phyloP scores from a whole-genome alignment of 1,140 invertebrate genomes.

The Xylocopa sonorina region DNA sequence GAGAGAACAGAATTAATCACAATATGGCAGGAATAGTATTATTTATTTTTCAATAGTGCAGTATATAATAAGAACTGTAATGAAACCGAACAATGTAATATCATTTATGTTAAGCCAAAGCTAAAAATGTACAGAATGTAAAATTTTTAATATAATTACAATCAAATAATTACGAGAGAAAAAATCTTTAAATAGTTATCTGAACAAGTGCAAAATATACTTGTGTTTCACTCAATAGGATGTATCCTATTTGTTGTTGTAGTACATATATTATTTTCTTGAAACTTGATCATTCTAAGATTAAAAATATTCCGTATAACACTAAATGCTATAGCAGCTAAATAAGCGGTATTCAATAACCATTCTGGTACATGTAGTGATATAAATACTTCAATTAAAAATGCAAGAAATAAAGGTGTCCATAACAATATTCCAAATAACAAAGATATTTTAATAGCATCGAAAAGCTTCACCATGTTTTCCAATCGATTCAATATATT shows the following conservation, averaged over 20 bases:
- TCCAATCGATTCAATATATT: not conserved
- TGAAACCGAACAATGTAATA: not conserved
- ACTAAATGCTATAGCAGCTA: conserved; percentile 54
- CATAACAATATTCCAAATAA: conserved; percentile 62
- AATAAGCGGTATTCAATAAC: conserved; percentile 60
- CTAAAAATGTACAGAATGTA: not conserved
- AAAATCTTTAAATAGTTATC: not conserved
- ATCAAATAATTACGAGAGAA: not conserved
- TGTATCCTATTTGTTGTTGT: conserved; percentile 63
- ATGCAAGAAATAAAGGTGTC: conserved; percentile 67
- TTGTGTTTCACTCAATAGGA: conserved; percentile 52
- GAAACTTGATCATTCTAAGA: conserved; percentile 61
- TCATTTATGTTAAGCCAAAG: conserved; percentile 12
- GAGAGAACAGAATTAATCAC: not conserved
- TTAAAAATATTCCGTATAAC: conserved; percentile 68
- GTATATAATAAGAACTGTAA: not conserved
- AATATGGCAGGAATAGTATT: not conserved
- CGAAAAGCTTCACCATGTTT: conserved; percentile 33
- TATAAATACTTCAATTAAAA: conserved; percentile 63
- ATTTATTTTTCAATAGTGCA: not conserved
- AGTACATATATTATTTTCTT: conserved; percentile 35
- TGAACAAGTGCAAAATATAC: not conserved
- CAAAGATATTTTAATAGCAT: conserved; percentile 54
- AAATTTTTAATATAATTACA: not conserved
- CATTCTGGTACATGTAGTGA: conserved; percentile 56